Evolutionary conservation across 2,888 invertebrate species (phyloP).

Genomic region (Agrochola lychnidis): DNA sequence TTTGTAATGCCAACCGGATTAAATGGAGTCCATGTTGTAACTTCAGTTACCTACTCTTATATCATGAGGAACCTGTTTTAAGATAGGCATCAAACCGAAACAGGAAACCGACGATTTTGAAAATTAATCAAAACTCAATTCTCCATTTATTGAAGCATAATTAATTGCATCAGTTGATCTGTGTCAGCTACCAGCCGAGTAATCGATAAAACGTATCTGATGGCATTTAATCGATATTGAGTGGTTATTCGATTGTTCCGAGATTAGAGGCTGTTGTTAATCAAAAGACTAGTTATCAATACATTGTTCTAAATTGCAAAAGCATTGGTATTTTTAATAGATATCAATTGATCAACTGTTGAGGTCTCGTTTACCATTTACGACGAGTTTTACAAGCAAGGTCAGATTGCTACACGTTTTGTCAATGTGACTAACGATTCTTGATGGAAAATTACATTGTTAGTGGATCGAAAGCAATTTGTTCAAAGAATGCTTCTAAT

Average conservation of each 20-base stretch:
- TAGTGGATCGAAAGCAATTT: slow-evolving; percentile 27
- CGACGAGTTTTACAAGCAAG: slow-evolving; percentile 43
- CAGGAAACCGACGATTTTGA: slow-evolving; percentile 57
- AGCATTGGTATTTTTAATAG: slow-evolving; percentile 38
- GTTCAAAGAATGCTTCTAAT: slow-evolving; percentile 25
- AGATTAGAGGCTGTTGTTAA: slow-evolving; percentile 45
- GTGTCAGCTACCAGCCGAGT: slow-evolving; percentile 23
- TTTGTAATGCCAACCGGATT: slow-evolving; percentile 56
- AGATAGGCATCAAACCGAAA: slow-evolving; percentile 26
- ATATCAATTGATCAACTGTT: slow-evolving; percentile 46
- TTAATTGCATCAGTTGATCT: slow-evolving; percentile 37
- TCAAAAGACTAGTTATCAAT: slow-evolving; percentile 31
- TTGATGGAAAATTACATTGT: slow-evolving; percentile 35
- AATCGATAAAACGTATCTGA: slow-evolving; percentile 51
- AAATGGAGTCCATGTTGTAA: slow-evolving; percentile 59
- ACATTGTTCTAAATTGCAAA: slow-evolving; percentile 49
- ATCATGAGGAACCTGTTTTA: slow-evolving; percentile 60
- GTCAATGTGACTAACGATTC: slow-evolving; percentile 38
- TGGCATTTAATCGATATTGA: slow-evolving; percentile 46
- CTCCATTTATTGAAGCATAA: slow-evolving; percentile 32
- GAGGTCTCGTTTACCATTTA: slow-evolving; percentile 51
- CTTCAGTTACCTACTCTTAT: slow-evolving; percentile 57
- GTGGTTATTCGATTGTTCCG: slow-evolving; percentile 20
- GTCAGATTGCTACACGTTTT: slow-evolving; percentile 45
- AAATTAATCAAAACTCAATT: slow-evolving; percentile 50